phyloP scores from a whole-genome alignment of 1,140 invertebrate genomes.

The Ridgeia piscesae region DNA sequence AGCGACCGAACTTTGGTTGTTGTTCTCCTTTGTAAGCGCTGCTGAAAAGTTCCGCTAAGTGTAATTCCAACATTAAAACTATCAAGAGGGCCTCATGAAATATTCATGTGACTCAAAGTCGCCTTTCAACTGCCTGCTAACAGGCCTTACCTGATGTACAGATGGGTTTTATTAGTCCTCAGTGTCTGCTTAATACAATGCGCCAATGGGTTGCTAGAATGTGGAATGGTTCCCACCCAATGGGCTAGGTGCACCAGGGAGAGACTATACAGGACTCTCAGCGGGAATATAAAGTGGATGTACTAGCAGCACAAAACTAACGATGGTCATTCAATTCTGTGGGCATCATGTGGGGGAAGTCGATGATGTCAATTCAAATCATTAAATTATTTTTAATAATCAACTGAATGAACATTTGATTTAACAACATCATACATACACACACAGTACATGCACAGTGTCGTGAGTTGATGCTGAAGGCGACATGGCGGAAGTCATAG shows the following conservation, averaged over 20 bases:
- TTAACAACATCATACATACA: background rate
- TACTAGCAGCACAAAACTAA: background rate
- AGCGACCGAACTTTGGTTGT: background rate
- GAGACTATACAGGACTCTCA: background rate
- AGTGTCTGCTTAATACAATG: background rate
- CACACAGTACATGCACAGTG: too few species aligned
- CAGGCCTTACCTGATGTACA: background rate
- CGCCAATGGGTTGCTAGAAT: background rate
- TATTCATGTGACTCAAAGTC: background rate
- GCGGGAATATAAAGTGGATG: background rate
- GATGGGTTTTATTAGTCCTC: background rate
- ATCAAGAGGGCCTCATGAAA: background rate
- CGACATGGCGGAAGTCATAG: too few species aligned
- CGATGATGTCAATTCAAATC: background rate
- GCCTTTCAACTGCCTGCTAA: background rate
- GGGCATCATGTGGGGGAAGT: background rate
- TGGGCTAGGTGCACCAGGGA: background rate
- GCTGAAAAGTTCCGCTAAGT: background rate
- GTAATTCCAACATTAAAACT: slow-evolving; percentile 2
- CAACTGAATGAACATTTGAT: background rate
- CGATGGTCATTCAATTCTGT: background rate
- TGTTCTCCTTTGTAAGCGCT: background rate
- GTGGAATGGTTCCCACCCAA: background rate
- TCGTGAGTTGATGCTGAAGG: too few species aligned
- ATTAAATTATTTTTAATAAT: background rate